These are phyloP conservation scores for Pachyuromys duprasi DNA, from an alignment of 2,797 vertebrate species.

Conservation along the genomic window DNA sequence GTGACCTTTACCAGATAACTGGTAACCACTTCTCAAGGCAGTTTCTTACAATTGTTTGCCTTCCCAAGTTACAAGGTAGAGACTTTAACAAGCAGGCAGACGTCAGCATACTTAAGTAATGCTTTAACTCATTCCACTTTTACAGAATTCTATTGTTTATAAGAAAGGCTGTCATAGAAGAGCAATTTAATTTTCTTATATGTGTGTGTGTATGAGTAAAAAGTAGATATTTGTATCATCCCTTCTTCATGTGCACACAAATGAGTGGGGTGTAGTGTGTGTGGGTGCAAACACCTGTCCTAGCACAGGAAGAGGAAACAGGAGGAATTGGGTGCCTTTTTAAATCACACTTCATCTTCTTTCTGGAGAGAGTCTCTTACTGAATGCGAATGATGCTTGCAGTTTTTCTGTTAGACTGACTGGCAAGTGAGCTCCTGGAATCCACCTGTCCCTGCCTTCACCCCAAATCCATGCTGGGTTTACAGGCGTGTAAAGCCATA, in stretches of 20 bases:
- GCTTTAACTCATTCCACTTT: neutral
- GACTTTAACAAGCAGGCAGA: neutral
- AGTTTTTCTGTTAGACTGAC: neutral
- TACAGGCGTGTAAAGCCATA: neutral
- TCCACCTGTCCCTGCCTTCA: neutral
- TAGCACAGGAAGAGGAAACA: neutral
- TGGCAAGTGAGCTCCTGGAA: too few species aligned
- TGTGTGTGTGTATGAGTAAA: neutral
- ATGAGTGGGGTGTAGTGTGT: neutral
- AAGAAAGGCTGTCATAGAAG: neutral
- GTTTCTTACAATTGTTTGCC: neutral
- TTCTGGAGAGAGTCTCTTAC: neutral
- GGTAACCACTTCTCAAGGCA: neutral
- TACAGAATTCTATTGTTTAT: neutral
- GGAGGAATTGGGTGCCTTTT: neutral
- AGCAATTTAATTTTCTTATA: neutral
- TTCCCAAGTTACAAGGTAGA: neutral
- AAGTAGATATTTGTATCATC: neutral
- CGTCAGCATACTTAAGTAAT: neutral
- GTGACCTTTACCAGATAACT: neutral
- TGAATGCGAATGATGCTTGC: neutral
- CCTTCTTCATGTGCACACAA: neutral
- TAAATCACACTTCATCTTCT: neutral
- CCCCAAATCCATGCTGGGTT: neutral
- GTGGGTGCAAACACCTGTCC: too few species aligned